Conservation (phyloP, 2,888 invertebrate species). For the Heliconius aoede region DNA sequence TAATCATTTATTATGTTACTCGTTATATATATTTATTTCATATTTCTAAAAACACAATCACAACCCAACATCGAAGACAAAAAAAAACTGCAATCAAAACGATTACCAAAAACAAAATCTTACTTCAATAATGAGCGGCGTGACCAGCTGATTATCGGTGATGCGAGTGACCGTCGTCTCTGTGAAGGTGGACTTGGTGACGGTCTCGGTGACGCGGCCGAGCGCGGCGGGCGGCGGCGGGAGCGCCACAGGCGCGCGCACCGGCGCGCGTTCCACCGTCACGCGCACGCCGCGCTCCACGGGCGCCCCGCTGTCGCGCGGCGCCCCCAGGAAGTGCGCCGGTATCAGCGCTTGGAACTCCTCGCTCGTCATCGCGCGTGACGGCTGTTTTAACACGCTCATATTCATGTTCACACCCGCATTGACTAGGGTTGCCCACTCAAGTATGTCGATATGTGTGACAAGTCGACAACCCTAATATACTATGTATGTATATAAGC, state of each 20-base stretch:
- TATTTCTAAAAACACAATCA: not conserved
- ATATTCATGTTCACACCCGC: conserved; percentile 41
- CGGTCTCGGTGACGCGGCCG: conserved; percentile 95
- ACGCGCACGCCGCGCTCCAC: conserved; percentile 79
- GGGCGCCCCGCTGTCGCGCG: conserved; percentile 53
- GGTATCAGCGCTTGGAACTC: conserved; percentile 98
- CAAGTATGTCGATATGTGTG: not conserved
- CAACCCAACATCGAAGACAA: not conserved
- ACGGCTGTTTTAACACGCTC: conserved; percentile 85
- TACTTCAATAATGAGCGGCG: conserved; percentile 95
- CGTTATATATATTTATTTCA: not conserved
- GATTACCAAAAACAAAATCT: conserved; percentile 49
- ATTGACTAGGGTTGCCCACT: not conserved
- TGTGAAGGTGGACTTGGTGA: conserved; percentile 97
- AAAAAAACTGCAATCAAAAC: conserved; percentile 8
- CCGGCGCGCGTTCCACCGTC: conserved; percentile 92
- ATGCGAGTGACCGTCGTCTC: conserved; percentile 97
- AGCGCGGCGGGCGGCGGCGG: conserved; percentile 93
- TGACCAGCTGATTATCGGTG: conserved; percentile 95
- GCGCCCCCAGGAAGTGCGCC: conserved; percentile 90
- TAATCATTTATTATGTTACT: not conserved
- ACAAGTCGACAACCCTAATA: conserved; percentile 16
- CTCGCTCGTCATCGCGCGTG: conserved; percentile 95
- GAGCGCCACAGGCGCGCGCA: conserved; percentile 85
- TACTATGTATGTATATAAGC: conserved; percentile 3